Percentiles rank a stretch among this genome's conserved stretches.
Evolutionary conservation across 1,140 invertebrate genomes (phyloP).

Genomic region (Leptopilina clavipes): DNA sequence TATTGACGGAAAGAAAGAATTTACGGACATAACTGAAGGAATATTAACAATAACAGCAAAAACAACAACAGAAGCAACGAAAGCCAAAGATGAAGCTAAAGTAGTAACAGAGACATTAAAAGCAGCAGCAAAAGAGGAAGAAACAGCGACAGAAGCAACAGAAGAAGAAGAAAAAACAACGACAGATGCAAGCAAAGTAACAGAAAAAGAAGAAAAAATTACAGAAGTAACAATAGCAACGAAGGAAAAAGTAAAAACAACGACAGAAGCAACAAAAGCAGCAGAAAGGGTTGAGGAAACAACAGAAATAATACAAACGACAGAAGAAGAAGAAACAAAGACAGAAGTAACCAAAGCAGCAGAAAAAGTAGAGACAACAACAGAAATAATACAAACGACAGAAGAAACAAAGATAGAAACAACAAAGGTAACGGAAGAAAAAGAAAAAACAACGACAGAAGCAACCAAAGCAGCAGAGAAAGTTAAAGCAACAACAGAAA

Average conservation of each 20-base stretch:
- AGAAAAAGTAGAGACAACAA: neutral
- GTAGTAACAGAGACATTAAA: no score
- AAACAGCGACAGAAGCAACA: neutral
- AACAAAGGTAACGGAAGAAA: no score
- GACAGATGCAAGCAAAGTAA: neutral
- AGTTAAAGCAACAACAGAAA: neutral
- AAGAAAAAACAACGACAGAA: neutral
- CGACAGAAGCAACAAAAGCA: neutral
- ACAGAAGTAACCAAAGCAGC: neutral
- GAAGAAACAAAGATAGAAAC: no score
- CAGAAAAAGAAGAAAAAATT: neutral
- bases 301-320: neutral
- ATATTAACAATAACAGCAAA: no score
- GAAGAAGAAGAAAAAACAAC: neutral
- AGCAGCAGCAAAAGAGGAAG: no score
- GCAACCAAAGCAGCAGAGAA: neutral
- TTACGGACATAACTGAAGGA: neutral
- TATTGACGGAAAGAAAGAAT: neutral
- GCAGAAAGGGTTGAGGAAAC: neutral
- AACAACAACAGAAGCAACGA: no score
- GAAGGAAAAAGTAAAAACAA: neutral
- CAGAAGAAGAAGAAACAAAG: neutral
- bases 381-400: neutral
- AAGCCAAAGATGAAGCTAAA: neutral
- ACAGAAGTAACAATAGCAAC: neutral